Evolutionary conservation across 2,113 vertebrate genomes (phyloP).

Genomic region (Balaeniceps rex): DNA sequence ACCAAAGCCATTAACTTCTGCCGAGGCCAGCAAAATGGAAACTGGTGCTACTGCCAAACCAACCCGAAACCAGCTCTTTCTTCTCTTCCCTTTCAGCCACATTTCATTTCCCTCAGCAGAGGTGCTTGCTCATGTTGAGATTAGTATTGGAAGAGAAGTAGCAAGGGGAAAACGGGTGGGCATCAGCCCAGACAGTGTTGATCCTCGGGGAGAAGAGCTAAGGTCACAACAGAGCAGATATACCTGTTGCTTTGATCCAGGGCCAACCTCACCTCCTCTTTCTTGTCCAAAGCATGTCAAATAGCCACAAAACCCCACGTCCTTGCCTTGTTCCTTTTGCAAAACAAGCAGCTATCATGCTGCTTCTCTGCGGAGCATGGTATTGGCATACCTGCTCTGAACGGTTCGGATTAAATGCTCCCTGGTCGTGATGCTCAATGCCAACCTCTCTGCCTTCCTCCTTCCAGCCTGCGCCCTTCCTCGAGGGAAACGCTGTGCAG

Average conservation of each 20-base stretch:
- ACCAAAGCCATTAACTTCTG: not conserved
- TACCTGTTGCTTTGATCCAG: not conserved
- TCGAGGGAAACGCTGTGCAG: not conserved
- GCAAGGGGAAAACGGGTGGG: not conserved
- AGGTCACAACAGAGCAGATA: not conserved
- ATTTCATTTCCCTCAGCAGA: not conserved
- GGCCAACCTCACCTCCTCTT: not conserved
- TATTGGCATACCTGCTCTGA: not conserved
- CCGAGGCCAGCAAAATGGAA: not conserved
- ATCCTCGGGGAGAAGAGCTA: not conserved
- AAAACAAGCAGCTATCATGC: fast-evolving
- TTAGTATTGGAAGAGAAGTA: not conserved
- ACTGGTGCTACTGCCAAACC: not conserved
- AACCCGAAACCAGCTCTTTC: not conserved
- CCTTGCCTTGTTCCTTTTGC: not conserved
- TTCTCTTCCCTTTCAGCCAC: not conserved
- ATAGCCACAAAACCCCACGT: not conserved
- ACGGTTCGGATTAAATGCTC: fast-evolving
- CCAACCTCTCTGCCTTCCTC: not conserved
- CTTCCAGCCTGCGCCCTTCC: not conserved
- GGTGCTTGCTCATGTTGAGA: not conserved
- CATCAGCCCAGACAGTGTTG: not conserved
- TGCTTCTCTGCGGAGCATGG: not conserved
- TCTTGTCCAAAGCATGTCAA: fast-evolving
- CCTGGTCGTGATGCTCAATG: fast-evolving